Base-by-base conservation (phyloP, 2,797 vertebrate species). In the Pipistrellus pipistrellus region DNA sequence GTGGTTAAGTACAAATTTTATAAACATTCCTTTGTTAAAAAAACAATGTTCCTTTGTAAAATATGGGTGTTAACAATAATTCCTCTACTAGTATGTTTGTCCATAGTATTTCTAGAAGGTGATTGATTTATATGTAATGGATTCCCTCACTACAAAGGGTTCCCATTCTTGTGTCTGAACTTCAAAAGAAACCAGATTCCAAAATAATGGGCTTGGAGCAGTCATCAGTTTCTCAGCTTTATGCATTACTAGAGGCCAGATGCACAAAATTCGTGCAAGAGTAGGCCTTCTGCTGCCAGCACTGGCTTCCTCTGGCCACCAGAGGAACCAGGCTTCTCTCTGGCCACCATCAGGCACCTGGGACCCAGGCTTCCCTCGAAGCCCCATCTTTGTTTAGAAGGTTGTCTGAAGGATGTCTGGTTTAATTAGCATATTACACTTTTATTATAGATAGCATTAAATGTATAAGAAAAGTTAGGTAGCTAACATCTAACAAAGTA, bases 121-220 rank as follows among this genome's bases (percentile, higher is more conserved):
- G 46, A 89, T 85, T 59, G n/a, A 27, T 87, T 94, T 93, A 77
- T 77, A 27, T 59, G 15, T 91, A 62, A 85, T 75, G 44, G 14
- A 81, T 2, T 73, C 21, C 25, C 38, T 82, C 18, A 44, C 20
- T 85, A 75, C 25, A 82, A 27, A 93, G 25, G 59, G n/a, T 87
- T 93, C 23, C 27, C 13, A n/a, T 68, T 11, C 72, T 78, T 85
- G 17, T 68, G 17, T 69, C 69, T 82, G 35, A 86, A 59, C 30
- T 23, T 77, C 11, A 1, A 81, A 76, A 76, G 73, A 94, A 41
- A 66, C 3, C 69, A 10, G 11, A 57, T 93, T 80, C 32, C 10
- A 84, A 59, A 85, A 72, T 84, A 84, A 64, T 72, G 30, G 38
- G 27, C 21, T 85, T 81, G 20, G 80, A 68, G 10, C 62, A 69